Base-by-base conservation (phyloP, 2,113 vertebrate species). In the Suncus etruscus region DNA sequence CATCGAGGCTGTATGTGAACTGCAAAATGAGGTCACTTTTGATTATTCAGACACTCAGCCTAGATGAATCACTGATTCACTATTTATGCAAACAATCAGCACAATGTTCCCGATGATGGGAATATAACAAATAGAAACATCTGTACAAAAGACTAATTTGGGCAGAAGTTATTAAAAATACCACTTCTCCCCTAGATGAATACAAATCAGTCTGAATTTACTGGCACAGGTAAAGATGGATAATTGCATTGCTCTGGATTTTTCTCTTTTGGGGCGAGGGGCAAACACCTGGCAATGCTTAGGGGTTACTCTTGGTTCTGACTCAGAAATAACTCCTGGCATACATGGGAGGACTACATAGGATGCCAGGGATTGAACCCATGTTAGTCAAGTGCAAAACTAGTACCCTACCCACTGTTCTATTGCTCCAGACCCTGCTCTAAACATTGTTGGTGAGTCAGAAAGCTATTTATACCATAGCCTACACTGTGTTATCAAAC, bases 161-260 rank as follows among this genome's bases (percentile, higher is more conserved):
- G 48, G 54, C 10, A 72, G 68, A 89, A 90, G 31, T 87, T 95
- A 87, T 73, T 91, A 91, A 94, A 86, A 80, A 61, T 81, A 84
- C 16, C 68, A 65, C 48, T 63, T 84, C 74, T 54, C 24, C 50
- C 65, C 69, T 81, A 25, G 32, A 70, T 83, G 8, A 81, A 83
- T 75, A 65, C n/a, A 83, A 69, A 75, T 74, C 16, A 50, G 58
- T 58, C 45, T 82, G 66, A 83, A 74, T 9, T 86, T 85, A 83
- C 18, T 54, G 61, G 81, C 66, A 68, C 3, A 77, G 74, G 11
- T 3, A 91, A 10, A 50, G 65, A 48, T 39, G 31, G 12, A 65
- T 45, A 50, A 31, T 0, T 50, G 11, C 65, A 77, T n/a, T 89
- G 51, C 39, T 87, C 73, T 66, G 63, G 16, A 68, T 31, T 86